A percentile compares a stretch with the other conserved stretches of the same genome.
Conservation (phyloP, 2,797 vertebrate species). For the Enoplosus armatus region DNA sequence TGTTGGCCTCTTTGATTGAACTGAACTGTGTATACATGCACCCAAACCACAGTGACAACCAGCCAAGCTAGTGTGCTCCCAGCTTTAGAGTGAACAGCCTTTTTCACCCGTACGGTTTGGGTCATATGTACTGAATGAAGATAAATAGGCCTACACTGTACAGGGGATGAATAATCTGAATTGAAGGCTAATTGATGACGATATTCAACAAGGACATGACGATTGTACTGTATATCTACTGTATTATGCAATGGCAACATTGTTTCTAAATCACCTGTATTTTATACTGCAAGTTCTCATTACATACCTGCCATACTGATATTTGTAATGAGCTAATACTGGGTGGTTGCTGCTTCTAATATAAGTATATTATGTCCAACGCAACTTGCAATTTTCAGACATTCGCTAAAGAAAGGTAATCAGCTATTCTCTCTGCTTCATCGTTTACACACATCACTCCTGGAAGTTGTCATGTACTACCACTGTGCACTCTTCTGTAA, state of each 20-base stretch:
- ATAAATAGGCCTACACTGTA: not conserved
- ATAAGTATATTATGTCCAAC: not conserved
- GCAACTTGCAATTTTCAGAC: not conserved
- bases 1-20: not conserved
- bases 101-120: not conserved
- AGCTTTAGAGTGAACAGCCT: not conserved
- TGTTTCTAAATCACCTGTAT: not conserved
- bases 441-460: slow-evolving; percentile 5
- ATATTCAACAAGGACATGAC: not conserved
- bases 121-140: not conserved
- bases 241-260: not conserved
- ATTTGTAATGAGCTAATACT: not conserved
- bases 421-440: not conserved
- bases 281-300: not conserved
- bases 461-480: not conserved
- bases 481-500: not conserved
- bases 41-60: slow-evolving; percentile 12
- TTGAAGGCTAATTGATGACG: not conserved
- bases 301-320: not conserved
- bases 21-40: not conserved
- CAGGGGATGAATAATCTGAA: not conserved
- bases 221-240: not conserved
- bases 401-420: not conserved
- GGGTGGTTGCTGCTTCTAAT: not conserved
- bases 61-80: not conserved